Percentiles rank a stretch among this genome's conserved stretches.
These are phyloP conservation scores for Liasis olivaceus DNA, from an alignment of 2,797 vertebrate genomes.

Conservation along the genomic window DNA sequence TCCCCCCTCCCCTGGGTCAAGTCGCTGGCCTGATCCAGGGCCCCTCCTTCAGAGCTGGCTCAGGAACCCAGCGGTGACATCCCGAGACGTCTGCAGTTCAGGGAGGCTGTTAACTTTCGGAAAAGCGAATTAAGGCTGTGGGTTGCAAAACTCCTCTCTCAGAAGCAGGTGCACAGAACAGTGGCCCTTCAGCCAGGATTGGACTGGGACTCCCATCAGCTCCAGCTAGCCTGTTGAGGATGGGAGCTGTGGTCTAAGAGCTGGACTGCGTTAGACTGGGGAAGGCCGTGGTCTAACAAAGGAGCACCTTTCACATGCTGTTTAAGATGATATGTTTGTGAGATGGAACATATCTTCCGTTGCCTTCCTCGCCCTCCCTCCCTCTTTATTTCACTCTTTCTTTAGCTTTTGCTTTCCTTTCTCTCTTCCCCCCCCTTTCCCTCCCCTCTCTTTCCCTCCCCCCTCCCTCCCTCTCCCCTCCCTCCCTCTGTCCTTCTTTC, in stretches of 20 bases:
- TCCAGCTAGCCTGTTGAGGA: neutral
- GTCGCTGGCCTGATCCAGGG: neutral
- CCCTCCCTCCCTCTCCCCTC: too few species aligned
- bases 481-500: constrained; percentile 6
- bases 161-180: neutral
- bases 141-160: neutral
- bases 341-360: neutral
- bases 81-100: too few species aligned
- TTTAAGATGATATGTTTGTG: neutral
- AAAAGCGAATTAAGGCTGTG: rapidly evolving
- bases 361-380: rapidly evolving
- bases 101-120: neutral
- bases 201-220: neutral
- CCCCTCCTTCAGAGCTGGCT: too few species aligned
- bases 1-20: neutral
- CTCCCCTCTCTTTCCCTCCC: too few species aligned
- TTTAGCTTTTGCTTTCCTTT: constrained; percentile 37
- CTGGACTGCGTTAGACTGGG: too few species aligned
- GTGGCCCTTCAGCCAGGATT: neutral
- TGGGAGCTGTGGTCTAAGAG: neutral
- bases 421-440: too few species aligned
- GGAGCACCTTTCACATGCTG: too few species aligned
- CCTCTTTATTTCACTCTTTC: neutral
- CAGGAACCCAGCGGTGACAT: too few species aligned
- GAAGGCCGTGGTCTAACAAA: neutral